Base-by-base conservation (phyloP, 2,888 invertebrate genomes). In the Saturnia japonica region DNA sequence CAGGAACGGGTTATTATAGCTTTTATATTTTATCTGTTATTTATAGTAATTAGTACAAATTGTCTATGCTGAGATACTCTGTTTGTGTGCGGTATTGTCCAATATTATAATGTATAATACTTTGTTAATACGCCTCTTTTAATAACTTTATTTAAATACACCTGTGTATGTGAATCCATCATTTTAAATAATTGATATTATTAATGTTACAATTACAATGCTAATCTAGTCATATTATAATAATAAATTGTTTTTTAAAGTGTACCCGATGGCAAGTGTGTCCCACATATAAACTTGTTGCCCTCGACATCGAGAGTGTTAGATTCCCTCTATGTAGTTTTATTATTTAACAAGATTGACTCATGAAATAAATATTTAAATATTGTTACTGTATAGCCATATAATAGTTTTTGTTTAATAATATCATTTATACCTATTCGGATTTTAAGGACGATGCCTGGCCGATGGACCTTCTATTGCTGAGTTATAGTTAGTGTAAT, bases 401-500 rank as follows among this genome's bases (percentile, higher is more conserved):
- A 88, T 86, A 85, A 78, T 80, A 86, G 87, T 87, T 92, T 92
- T 85, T 74, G 85, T 91, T 91, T 80, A 81, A 87, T 90, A 83
- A 87, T 91, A 88, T 89, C 84, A 64, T 64, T 89, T 87, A 85
- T 14, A n/a, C n/a, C n/a, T n/a, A 12, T 14, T 87, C 86, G 89
- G 88, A 89, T 88, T 90, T 90, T 90, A 90, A 89, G 88, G 83
- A 86, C 82, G 86, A 85, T 89, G 88, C 85, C 88, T 82, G 82
- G 93, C 94, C 94, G 94, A 93, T 94, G 93, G 92, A 93, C 93
- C 93, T 93, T 93, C 93, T 79, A 93, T 93, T 93, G 88, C 88
- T 89, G 91, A 89, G 87, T 84, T 84, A 82, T 85, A 87, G 83
- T 64, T 64, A 64, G 64, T 83, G 80, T 77, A 80, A 80, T 84